phyloP scores from a whole-genome alignment of 1,140 invertebrate genomes.

The Papilio machaon region DNA sequence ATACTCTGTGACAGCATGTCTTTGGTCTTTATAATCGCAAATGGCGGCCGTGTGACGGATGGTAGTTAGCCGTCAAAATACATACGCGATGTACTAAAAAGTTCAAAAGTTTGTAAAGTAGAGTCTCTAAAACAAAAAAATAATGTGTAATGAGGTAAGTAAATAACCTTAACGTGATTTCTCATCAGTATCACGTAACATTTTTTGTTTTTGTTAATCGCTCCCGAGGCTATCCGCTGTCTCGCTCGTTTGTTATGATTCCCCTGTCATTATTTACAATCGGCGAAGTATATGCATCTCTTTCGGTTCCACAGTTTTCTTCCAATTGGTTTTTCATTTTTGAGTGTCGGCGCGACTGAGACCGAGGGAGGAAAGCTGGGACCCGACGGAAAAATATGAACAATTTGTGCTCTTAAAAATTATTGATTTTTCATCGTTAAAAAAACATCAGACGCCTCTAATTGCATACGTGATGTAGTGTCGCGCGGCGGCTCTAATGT shows the following conservation, averaged over 20 bases:
- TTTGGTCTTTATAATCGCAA: conserved; percentile 47
- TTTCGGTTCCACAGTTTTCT: conserved; percentile 68
- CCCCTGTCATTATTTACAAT: conserved; percentile 75
- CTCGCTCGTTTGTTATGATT: conserved; percentile 76
- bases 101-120: conserved; percentile 50
- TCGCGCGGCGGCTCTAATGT: conserved; percentile 52
- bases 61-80: conserved; percentile 63
- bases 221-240: conserved; percentile 49
- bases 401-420: conserved; percentile 77
- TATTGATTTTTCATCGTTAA: conserved; percentile 78
- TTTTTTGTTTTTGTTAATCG: conserved; percentile 62
- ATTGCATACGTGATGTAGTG: conserved; percentile 69
- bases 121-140: conserved; percentile 40
- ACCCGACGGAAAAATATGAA: conserved; percentile 77
- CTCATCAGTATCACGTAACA: conserved; percentile 58
- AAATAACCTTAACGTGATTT: conserved; percentile 39
- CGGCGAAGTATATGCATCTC: conserved; percentile 69
- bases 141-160: conserved; percentile 53
- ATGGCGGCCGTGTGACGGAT: conserved; percentile 69
- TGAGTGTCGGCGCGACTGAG: conserved; percentile 66
- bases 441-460: conserved; percentile 64
- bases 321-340: conserved; percentile 76
- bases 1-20: not conserved
- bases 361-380: conserved; percentile 61
- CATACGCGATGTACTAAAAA: conserved; percentile 61